Conservation (phyloP, 2,113 vertebrate species). For the Paralichthys olivaceus region DNA sequence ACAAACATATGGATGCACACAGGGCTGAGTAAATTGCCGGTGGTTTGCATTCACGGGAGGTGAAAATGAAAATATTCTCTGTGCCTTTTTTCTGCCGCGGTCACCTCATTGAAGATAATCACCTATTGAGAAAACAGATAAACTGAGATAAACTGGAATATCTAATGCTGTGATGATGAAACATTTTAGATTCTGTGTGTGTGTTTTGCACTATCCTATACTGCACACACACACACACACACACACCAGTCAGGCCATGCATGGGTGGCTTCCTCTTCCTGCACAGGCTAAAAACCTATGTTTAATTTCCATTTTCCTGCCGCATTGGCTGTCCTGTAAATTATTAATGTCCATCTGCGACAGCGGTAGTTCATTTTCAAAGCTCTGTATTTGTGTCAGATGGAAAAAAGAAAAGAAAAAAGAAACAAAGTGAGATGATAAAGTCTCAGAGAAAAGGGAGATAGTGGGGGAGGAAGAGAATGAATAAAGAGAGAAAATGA, state of each 20-base stretch:
- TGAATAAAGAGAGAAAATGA: background rate
- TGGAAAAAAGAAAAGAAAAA: background rate
- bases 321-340: conserved; percentile 62
- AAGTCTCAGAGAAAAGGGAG: background rate
- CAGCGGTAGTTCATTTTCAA: conserved; percentile 56
- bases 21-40: conserved; percentile 2
- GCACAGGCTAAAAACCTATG: conserved; percentile 67
- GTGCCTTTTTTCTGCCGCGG: conserved; percentile 21
- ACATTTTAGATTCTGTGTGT: conserved; percentile 13
- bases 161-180: conserved; percentile 26
- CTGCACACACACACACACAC: conserved; percentile 1
- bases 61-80: conserved; percentile 24
- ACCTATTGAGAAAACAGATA: conserved; percentile 38
- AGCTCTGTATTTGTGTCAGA: conserved; percentile 51
- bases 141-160: conserved; percentile 55
- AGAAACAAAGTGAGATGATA: conserved; percentile 43
- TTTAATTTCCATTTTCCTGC: conserved; percentile 78
- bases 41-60: conserved; percentile 24
- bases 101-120: conserved; percentile 39
- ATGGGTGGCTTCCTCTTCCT: conserved; percentile 28
- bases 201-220: background rate
- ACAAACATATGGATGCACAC: background rate
- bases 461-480: background rate
- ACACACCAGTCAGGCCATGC: conserved; percentile 30
- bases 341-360: conserved; percentile 72